Base-by-base conservation (phyloP, 2,888 invertebrate genomes). In the Erebia epiphron region DNA sequence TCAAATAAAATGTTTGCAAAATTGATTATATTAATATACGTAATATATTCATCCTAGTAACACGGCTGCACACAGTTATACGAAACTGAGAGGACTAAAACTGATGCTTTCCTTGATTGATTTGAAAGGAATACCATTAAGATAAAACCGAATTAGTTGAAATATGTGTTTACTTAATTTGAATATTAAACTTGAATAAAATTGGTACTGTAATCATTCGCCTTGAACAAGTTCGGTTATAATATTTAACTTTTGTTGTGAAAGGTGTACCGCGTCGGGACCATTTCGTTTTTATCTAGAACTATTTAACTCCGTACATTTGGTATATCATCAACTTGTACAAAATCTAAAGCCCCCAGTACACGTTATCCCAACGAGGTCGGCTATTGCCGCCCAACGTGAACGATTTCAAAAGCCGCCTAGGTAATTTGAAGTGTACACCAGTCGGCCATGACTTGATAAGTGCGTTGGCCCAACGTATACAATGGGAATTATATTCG, bases 231-330 rank as follows among this genome's bases (percentile, higher is more conserved):
- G 11, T 35, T 64, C n/a, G 1, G 43, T 65, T 57, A 18, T n/a
- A 9, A 67, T 50, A 49, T 21, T 16, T 35, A n/a, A 58, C n/a
- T 49, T 58, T 58, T 49, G 26, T 58, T 58, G 46, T 50, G 46
- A 35, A 46, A 58, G 13, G 70, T 73, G 69, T 72, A 72, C 75
- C 73, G 72, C 72, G 68, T 74, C 70, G 79, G 78, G 79, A 79
- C 78, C 76, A 78, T 74, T 73, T 76, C 62, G 66, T 73, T 68
- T 73, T 66, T 56, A 57, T 66, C 63, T 66, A 67, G 62, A 68
- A 61, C 66, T 66, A 66, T 66, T 58, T 66, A 61, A 49, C 58
- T 58, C 58, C 58, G 58, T 67, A 67, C 67, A 50, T 49, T 67
- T 16, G 57, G 26, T 60, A 54, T 57, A 13, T 46, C 46, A 35